A percentile compares a stretch with the other conserved stretches of the same genome.
phyloP scores from a whole-genome alignment of 1,140 invertebrate species.

The Conus ventricosus region DNA sequence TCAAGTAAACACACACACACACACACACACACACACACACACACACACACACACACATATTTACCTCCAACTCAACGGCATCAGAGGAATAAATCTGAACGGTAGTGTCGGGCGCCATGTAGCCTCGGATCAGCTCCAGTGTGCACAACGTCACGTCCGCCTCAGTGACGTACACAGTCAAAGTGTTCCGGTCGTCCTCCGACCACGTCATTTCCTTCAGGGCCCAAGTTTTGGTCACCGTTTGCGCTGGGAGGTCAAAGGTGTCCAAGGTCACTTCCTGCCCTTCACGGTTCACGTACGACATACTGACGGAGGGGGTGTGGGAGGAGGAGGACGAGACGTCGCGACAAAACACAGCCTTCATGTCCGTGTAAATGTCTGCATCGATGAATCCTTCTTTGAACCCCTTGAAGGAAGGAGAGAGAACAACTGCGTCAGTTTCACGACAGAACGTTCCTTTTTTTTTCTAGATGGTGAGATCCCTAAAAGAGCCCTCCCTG shows the following conservation, averaged over 20 bases:
- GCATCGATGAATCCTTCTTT: slow-evolving; percentile 14
- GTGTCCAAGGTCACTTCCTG: neutral
- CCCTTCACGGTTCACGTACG: neutral
- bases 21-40: no score
- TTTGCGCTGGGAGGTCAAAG: neutral
- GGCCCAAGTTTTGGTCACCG: slow-evolving; percentile 2
- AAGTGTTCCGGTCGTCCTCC: neutral
- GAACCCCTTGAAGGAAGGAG: neutral
- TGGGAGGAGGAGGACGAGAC: neutral
- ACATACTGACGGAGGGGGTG: neutral
- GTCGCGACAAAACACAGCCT: neutral
- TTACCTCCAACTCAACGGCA: neutral
- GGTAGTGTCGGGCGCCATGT: neutral
- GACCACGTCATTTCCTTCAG: slow-evolving; percentile 32
- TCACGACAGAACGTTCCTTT: no score
- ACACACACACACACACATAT: no score
- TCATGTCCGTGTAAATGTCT: slow-evolving; percentile 5
- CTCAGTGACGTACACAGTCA: slow-evolving; percentile 15
- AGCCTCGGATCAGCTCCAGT: slow-evolving; percentile 7
- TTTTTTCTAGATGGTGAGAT: no score
- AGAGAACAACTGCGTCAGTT: neutral
- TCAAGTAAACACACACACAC: no score
- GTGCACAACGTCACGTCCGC: neutral
- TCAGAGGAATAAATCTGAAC: neutral
- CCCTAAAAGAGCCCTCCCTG: no score